Evolutionary conservation across 2,113 vertebrate species (phyloP).

Genomic region (Psophia crepitans): DNA sequence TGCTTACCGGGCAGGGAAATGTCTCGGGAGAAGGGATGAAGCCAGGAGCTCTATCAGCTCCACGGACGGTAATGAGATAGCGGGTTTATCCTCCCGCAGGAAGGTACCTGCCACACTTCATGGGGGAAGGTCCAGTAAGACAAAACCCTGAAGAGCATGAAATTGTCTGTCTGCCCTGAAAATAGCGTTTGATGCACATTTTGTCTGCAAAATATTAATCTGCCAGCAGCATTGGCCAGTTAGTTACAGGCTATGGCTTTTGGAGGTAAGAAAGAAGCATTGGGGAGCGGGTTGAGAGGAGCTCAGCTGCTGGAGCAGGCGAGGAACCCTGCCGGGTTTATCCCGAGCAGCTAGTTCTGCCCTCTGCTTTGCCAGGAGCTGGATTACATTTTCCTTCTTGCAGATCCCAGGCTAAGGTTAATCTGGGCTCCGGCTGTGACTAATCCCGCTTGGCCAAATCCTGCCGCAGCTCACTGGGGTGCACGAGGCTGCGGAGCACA

Average conservation of each 20-base stretch:
- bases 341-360: not conserved
- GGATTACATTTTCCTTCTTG: not conserved
- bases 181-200: not conserved
- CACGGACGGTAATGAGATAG: not conserved
- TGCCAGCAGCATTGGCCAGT: not conserved
- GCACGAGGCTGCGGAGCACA: not conserved
- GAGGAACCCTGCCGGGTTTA: not conserved
- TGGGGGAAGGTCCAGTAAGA: not conserved
- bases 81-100: not conserved
- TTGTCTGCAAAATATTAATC: not conserved
- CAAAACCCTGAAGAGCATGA: not conserved
- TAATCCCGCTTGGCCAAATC: not conserved
- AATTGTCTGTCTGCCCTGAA: not conserved
- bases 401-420: not conserved
- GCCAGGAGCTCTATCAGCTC: not conserved
- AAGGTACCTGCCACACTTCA: not conserved
- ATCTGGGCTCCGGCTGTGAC: not conserved
- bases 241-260: not conserved
- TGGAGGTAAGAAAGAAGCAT: not conserved
- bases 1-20: not conserved
- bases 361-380: not conserved
- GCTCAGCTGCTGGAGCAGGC: not conserved
- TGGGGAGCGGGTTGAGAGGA: not conserved
- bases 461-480: not conserved
- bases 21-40: not conserved